Base-by-base conservation (phyloP, 2,113 vertebrate species). In the Callionymus lyra region DNA sequence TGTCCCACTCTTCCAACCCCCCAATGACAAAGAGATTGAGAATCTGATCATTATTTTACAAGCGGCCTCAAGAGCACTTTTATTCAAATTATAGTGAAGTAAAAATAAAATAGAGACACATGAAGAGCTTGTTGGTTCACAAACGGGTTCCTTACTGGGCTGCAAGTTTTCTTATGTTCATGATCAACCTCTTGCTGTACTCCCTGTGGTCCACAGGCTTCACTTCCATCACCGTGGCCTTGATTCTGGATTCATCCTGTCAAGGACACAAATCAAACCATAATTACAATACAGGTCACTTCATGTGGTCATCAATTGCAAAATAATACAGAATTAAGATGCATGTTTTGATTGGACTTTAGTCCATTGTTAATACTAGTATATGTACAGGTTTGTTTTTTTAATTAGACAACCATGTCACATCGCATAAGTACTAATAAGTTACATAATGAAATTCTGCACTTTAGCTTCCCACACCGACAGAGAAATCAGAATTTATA, bases 171-270 rank as follows among this genome's bases (percentile, higher is more conserved):
- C 86, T 83, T 74, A 99, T 98, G 84, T 72, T 91, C 47, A 68
- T 55, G 40, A 99, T 89, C 78, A 99, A 16, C 72, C 90, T 87
- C 69, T 82, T 89, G 87, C 87, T 77, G 61, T 97, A 94, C 6
- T 98, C 94, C 67, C 74, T 85, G 63, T 95, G 85, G 81, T 96
- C 91, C 44, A 99, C 88, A 0, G 91, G 90, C 65, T 92, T 95
- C 79, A 90, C 86, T 0, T 94, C 94, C 82, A 90, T 1, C 37
- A 91, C 90, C 0, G 92, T 91, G 4, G 91, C 92, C 68, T 97
- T 97, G 80, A 98, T 90, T 53, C 92, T 88, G 60, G 93, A 93
- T 38, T 98, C 95, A 13, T 98, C 95, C 95, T 99, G 52, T 19
- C 16, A 44, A 6, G 61, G 50, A 64, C 41, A 68, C 50, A 57